These are phyloP conservation scores for Pachypanchax playfairii DNA, from an alignment of 2,113 vertebrate species.

Conservation along the genomic window DNA sequence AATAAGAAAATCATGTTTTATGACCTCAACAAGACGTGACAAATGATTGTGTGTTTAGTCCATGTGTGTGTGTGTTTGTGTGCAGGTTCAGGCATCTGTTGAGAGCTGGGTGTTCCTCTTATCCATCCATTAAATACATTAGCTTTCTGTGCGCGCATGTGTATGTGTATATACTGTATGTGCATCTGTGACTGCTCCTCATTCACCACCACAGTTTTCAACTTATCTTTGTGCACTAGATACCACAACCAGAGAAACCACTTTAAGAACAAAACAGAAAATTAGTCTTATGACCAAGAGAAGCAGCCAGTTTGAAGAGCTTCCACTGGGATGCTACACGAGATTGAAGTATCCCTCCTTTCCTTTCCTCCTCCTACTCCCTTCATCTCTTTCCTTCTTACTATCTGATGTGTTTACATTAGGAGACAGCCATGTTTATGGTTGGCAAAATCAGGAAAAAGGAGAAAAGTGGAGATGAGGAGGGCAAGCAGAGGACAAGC, in stretches of 20 bases:
- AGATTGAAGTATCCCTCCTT: constrained; percentile 23
- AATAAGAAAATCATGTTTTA: constrained; percentile 63
- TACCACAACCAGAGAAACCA: constrained; percentile 2
- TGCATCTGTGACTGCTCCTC: constrained; percentile 24
- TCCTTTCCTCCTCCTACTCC: constrained; percentile 17
- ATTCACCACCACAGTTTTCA: constrained; percentile 32
- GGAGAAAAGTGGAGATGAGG: constrained; percentile 29
- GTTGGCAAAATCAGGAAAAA: constrained; percentile 26
- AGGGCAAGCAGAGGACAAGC: constrained; percentile 41
- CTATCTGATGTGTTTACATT: constrained; percentile 60
- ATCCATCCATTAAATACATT: constrained; percentile 62
- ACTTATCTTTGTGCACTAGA: constrained; percentile 12
- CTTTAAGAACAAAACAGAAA: not conserved
- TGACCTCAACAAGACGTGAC: constrained; percentile 66
- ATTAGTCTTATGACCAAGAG: not conserved
- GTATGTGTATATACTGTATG: too few relatives aligned
- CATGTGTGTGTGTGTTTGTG: not conserved
- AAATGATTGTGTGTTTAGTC: constrained; percentile 48
- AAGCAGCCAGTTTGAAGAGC: not conserved
- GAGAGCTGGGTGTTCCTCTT: constrained; percentile 30
- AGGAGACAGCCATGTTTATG: constrained; percentile 61
- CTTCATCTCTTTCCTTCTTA: constrained; percentile 24
- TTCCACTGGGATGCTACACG: constrained; percentile 13
- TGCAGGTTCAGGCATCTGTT: constrained; percentile 18
- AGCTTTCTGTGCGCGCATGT: constrained; percentile 36